Percentiles rank a stretch among this genome's conserved stretches.
These are phyloP conservation scores for Caenorhabditis sp. DNA, from an alignment of 2,888 invertebrate genomes.

Conservation along the genomic window DNA sequence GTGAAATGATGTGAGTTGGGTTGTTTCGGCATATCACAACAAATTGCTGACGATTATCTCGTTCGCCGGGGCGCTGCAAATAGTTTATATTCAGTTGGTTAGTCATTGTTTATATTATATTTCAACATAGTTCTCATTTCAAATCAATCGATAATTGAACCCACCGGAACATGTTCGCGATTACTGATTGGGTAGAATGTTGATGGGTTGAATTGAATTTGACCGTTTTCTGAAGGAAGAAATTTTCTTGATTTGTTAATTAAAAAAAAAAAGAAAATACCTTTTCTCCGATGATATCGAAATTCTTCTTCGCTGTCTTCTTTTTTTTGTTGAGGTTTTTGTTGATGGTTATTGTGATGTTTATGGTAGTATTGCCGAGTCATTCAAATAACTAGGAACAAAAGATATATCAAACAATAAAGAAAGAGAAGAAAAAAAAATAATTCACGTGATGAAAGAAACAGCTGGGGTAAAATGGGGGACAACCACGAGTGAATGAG, in stretches of 20 bases:
- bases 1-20: not conserved
- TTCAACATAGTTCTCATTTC: not conserved
- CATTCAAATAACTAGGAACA: not conserved
- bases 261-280: too few species aligned
- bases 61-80: not conserved
- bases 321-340: too few species aligned
- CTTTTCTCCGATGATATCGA: too few species aligned
- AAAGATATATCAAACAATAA: not conserved
- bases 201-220: not conserved
- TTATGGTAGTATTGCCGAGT: not conserved
- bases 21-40: conserved; percentile 2
- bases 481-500: not conserved
- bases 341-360: too few species aligned
- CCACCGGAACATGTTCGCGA: not conserved
- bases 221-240: not conserved
- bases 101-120: too few species aligned
- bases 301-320: too few species aligned
- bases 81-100: not conserved
- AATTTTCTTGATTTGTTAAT: too few species aligned
- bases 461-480: not conserved
- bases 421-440: not conserved
- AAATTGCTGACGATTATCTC: not conserved
- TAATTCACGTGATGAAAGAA: not conserved
- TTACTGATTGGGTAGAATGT: not conserved
- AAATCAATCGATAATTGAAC: not conserved